phyloP scores from a whole-genome alignment of 2,888 invertebrate genomes.

The Hanleya hanleyi region DNA sequence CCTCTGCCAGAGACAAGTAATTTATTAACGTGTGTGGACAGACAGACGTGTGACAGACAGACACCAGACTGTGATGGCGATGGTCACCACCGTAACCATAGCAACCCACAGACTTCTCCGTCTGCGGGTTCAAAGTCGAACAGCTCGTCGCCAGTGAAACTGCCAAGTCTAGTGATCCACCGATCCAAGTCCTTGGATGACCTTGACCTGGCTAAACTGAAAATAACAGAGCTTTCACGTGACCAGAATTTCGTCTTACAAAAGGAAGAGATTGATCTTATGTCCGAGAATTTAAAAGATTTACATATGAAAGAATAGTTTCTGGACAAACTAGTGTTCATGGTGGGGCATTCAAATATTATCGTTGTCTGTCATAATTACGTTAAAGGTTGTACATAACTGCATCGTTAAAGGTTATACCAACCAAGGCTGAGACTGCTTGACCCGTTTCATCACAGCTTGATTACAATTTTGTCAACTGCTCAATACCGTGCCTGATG shows the following conservation, averaged over 20 bases:
- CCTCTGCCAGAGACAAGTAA: neutral
- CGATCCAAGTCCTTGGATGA: conserved; percentile 67
- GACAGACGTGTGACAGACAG: conserved; percentile 49
- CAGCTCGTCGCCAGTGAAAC: conserved; percentile 52
- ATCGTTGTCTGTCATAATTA: too few species aligned
- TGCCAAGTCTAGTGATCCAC: conserved; percentile 27
- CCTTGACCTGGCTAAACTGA: conserved; percentile 55
- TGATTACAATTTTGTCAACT: too few species aligned
- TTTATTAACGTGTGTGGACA: neutral
- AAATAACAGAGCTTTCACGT: conserved; percentile 48
- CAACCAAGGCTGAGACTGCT: too few species aligned
- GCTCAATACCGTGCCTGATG: too few species aligned
- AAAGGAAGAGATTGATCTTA: conserved; percentile 54
- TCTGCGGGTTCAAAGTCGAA: conserved; percentile 53
- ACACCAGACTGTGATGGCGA: conserved; percentile 33
- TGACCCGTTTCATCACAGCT: too few species aligned
- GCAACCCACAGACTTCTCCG: neutral
- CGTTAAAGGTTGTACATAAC: too few species aligned
- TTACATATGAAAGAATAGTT: conserved; percentile 46
- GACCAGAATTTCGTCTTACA: conserved; percentile 32
- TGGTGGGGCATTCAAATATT: too few species aligned
- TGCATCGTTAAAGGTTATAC: too few species aligned
- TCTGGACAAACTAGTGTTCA: too few species aligned
- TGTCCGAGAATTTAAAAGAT: conserved; percentile 58
- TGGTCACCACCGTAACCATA: too few species aligned